phyloP scores from a whole-genome alignment of 2,113 vertebrate genomes.

The Myanophis thanlyinensis region DNA sequence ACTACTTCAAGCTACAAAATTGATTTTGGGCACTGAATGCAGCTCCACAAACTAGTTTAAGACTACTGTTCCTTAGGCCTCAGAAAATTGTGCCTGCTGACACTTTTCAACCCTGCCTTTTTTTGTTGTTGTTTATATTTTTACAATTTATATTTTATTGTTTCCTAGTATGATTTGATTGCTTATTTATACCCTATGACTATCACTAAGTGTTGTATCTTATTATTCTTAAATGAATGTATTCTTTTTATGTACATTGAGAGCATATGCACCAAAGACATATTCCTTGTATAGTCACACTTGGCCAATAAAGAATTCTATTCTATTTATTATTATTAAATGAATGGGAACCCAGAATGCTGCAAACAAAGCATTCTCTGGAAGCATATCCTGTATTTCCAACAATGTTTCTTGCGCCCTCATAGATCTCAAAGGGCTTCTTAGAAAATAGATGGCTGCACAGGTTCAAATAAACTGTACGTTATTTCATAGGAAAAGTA shows the following conservation, averaged over 20 bases:
- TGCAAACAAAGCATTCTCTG: neutral
- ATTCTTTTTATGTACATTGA: too few species aligned
- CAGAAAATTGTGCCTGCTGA: neutral
- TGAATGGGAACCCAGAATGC: neutral
- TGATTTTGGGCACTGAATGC: neutral
- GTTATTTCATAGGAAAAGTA: neutral
- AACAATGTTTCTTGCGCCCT: neutral
- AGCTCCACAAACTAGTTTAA: neutral
- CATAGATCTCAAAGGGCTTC: neutral
- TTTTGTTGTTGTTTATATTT: too few species aligned
- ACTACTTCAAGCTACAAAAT: neutral
- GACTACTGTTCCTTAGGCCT: neutral
- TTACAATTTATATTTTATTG: too few species aligned
- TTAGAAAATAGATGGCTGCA: neutral
- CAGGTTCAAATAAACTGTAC: neutral
- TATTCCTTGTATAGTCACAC: too few species aligned
- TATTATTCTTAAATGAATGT: too few species aligned
- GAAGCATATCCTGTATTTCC: neutral
- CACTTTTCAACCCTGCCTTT: neutral
- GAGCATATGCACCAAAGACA: too few species aligned
- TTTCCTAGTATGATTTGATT: too few species aligned
- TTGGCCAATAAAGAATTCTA: too few species aligned
- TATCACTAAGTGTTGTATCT: too few species aligned
- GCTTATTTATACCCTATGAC: too few species aligned
- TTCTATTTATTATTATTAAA: neutral